phyloP scores from a whole-genome alignment of 2,888 invertebrate species.

The Fragum fragum region DNA sequence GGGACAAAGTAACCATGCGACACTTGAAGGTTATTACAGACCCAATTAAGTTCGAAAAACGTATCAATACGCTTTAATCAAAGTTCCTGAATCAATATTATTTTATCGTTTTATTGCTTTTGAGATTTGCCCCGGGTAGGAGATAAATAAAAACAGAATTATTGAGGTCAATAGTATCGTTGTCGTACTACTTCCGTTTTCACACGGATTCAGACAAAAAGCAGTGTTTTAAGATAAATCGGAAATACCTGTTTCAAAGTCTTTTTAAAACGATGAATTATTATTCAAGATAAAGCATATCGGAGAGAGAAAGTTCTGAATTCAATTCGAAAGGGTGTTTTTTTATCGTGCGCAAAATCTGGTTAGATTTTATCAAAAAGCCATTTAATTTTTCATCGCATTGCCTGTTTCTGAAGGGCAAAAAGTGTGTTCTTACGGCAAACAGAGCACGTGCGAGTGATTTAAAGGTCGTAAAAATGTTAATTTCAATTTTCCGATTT shows the following conservation, averaged over 20 bases:
- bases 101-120: conserved; percentile 26
- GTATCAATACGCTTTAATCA: conserved; percentile 21
- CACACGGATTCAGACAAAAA: background rate
- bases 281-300: background rate
- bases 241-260: background rate
- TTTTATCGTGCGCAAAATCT: background rate
- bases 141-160: background rate
- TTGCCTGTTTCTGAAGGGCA: background rate
- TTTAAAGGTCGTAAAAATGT: conserved; percentile 54
- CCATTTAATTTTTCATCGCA: conserved; percentile 3
- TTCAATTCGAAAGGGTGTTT: background rate
- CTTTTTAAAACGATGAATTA: background rate
- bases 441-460: conserved; percentile 28
- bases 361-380: conserved; percentile 2
- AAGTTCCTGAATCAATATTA: conserved; percentile 14
- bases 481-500: conserved; percentile 48
- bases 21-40: background rate
- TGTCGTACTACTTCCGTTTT: conserved; percentile 12
- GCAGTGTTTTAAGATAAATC: background rate
- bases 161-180: background rate
- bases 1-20: too few relatives aligned
- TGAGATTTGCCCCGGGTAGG: conserved; percentile 16
- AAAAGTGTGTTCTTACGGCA: background rate
- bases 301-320: background rate
- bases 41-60: conserved; percentile 4